Conservation (phyloP, 1,140 invertebrate species). For the Rhagoletis pomonella region DNA sequence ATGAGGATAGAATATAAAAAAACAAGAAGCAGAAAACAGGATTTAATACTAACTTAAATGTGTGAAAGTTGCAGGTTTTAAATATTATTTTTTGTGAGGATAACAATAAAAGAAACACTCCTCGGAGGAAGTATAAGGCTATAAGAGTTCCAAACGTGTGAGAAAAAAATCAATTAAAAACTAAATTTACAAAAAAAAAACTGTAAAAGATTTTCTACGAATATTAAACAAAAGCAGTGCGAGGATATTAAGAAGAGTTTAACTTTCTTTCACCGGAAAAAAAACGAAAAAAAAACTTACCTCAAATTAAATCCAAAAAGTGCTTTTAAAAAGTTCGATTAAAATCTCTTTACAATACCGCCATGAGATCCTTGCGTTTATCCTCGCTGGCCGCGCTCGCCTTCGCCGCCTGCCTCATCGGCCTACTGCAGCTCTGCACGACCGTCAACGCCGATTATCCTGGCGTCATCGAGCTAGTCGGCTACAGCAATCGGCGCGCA, state of each 20-base stretch:
- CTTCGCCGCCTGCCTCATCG: conserved; percentile 40
- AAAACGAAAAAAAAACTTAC: neutral
- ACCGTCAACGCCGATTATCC: conserved; percentile 63
- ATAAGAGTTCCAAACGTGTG: no score
- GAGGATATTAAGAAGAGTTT: neutral
- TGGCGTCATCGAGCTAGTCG: conserved; percentile 71
- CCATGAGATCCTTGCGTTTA: conserved; percentile 64
- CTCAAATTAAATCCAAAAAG: no score
- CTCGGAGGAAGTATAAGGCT: neutral
- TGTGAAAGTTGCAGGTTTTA: no score
- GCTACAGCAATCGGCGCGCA: conserved; percentile 71
- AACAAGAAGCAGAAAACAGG: no score
- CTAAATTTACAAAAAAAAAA: neutral
- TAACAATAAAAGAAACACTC: neutral
- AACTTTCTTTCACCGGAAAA: neutral
- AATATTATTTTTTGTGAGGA: no score
- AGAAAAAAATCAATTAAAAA: neutral
- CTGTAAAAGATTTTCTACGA: neutral
- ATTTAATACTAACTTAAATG: no score
- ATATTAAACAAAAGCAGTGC: neutral
- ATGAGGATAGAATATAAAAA: no score
- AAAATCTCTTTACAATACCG: neutral
- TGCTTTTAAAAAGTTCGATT: no score
- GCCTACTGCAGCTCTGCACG: conserved; percentile 33
- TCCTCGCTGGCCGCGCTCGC: conserved; percentile 61